phyloP scores from a whole-genome alignment of 2,113 vertebrate genomes.

The Athene cunicularia region DNA sequence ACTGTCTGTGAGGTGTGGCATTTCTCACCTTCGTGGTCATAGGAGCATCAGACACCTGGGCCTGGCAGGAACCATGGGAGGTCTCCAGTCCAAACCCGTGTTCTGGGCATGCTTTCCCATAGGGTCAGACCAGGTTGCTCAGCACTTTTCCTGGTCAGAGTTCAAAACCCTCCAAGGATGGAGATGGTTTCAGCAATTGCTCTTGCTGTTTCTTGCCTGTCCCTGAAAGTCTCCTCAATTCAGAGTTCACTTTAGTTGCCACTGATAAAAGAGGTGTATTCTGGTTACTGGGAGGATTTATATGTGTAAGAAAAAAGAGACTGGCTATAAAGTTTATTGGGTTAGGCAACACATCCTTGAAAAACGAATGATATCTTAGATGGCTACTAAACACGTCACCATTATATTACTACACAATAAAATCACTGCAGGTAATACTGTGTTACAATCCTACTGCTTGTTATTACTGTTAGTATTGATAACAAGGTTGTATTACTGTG shows the following conservation, averaged over 20 bases:
- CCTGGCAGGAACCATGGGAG: background rate
- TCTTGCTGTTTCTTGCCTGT: background rate
- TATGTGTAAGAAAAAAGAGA: background rate
- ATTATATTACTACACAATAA: background rate
- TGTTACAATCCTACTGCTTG: background rate
- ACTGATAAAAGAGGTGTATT: background rate
- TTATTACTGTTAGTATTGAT: background rate
- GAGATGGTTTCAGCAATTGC: background rate
- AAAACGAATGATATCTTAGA: background rate
- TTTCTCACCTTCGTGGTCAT: background rate
- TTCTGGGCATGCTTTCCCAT: background rate
- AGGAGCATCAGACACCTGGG: fast-evolving
- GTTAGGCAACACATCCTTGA: background rate
- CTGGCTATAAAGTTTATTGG: background rate
- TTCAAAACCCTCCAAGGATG: background rate
- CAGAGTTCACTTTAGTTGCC: background rate
- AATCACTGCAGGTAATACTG: background rate
- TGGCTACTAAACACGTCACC: background rate
- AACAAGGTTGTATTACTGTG: background rate
- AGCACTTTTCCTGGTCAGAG: background rate
- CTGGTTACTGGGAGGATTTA: background rate
- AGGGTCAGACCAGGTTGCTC: background rate
- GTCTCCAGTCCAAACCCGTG: too few species aligned
- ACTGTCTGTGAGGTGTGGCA: background rate
- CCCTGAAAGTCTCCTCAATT: background rate